Percentiles rank a stretch among this genome's conserved stretches.
Conservation (phyloP, 2,113 vertebrate species). For the Tragelaphus buxtoni region DNA sequence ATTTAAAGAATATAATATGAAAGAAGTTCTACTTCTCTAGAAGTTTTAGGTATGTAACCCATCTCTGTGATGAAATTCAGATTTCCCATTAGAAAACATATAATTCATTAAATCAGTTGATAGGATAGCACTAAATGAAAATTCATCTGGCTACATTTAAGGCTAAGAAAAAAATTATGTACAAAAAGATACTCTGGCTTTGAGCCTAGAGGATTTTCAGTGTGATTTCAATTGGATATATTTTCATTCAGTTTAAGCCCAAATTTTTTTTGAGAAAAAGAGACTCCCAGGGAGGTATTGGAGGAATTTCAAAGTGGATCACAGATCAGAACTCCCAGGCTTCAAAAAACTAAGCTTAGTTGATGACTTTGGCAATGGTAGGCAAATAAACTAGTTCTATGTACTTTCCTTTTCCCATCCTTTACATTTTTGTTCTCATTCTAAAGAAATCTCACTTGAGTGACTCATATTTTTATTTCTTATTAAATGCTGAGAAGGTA, state of each 20-base stretch:
- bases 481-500: not conserved
- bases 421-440: not conserved
- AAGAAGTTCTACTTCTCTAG: not conserved
- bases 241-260: slow-evolving; percentile 19
- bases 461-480: not conserved
- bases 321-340: not conserved
- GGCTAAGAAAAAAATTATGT: slow-evolving; percentile 6
- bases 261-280: not conserved
- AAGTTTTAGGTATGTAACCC: slow-evolving; percentile 17
- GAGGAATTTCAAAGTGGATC: not conserved
- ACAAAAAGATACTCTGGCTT: slow-evolving; percentile 32
- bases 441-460: not conserved
- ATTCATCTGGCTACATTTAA: slow-evolving; percentile 53
- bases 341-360: not conserved
- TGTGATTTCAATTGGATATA: slow-evolving; percentile 7
- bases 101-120: slow-evolving; percentile 30
- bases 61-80: slow-evolving; percentile 34
- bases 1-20: not conserved
- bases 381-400: not conserved
- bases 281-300: not conserved
- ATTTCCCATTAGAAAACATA: slow-evolving; percentile 37
- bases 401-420: not conserved
- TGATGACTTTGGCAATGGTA: not conserved
- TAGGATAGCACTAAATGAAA: slow-evolving; percentile 32
- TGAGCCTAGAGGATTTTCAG: slow-evolving; percentile 25